phyloP scores from a whole-genome alignment of 2,888 invertebrate genomes.

The Trachelus troglodyta region DNA sequence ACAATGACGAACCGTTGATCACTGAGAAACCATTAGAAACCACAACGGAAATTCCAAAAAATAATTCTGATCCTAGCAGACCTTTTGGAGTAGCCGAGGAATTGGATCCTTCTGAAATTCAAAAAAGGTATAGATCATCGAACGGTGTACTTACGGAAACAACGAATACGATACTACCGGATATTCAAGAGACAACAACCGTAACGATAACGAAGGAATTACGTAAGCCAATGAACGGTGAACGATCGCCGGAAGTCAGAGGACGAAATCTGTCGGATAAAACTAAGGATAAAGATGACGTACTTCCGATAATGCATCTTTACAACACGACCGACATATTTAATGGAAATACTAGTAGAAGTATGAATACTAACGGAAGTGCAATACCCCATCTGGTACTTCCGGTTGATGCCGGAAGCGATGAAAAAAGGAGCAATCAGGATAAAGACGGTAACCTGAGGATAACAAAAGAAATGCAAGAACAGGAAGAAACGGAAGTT shows the following conservation, averaged over 20 bases:
- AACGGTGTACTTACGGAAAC: conserved; percentile 21
- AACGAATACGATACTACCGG: conserved; percentile 24
- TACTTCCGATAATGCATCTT: conserved; percentile 61
- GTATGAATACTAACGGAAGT: conserved; percentile 6
- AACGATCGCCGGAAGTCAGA: conserved; percentile 57
- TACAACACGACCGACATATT: conserved; percentile 62
- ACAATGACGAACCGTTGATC: not conserved
- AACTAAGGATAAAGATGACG: conserved; percentile 56
- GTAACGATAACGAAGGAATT: not conserved
- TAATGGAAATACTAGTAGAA: conserved; percentile 43
- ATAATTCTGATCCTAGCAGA: conserved; percentile 17
- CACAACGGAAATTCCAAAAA: not conserved
- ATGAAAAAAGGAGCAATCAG: not conserved
- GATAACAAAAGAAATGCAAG: not conserved
- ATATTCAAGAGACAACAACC: not conserved
- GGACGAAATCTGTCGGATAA: conserved; percentile 56
- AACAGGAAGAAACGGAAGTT: not conserved
- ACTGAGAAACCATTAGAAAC: not conserved
- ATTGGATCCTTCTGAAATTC: conserved; percentile 59
- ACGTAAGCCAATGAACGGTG: conserved; percentile 28
- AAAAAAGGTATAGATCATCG: conserved; percentile 56
- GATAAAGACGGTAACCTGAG: not conserved
- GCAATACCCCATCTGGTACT: conserved; percentile 10
- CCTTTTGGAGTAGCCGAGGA: conserved; percentile 42
- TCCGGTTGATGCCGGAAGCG: conserved; percentile 10